Percentiles rank a stretch among this genome's conserved stretches.
phyloP scores from a whole-genome alignment of 2,888 invertebrate genomes.

The Syrphus vitripennis region DNA sequence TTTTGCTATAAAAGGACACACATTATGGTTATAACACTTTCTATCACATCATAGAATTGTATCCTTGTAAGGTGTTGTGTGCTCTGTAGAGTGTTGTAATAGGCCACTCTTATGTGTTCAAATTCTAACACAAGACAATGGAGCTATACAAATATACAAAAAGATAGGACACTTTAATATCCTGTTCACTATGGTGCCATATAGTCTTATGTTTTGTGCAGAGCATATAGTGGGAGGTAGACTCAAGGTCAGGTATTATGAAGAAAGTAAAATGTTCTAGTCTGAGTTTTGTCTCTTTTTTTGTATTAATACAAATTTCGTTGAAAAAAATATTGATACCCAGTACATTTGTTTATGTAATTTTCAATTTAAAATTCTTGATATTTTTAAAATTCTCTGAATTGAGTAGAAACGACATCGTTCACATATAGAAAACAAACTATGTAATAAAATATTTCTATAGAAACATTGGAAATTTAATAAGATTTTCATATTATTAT shows the following conservation, averaged over 20 bases:
- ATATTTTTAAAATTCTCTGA: too few relatives aligned
- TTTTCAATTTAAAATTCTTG: too few relatives aligned
- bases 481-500: too few relatives aligned
- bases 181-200: background rate
- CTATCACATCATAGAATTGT: background rate
- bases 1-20: background rate
- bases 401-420: too few relatives aligned
- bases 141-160: background rate
- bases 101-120: background rate
- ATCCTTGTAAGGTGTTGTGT: background rate
- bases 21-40: background rate
- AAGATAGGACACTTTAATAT: background rate
- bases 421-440: too few relatives aligned
- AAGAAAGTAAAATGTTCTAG: background rate
- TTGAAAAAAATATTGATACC: background rate
- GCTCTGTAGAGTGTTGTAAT: background rate
- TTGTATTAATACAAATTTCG: background rate
- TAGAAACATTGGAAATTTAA: too few relatives aligned
- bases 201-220: background rate
- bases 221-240: background rate
- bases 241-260: background rate
- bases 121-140: background rate
- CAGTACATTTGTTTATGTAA: too few relatives aligned
- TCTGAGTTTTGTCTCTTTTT: background rate
- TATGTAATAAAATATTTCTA: too few relatives aligned